Conservation (phyloP, 2,113 vertebrate genomes). For the Equus quagga region DNA sequence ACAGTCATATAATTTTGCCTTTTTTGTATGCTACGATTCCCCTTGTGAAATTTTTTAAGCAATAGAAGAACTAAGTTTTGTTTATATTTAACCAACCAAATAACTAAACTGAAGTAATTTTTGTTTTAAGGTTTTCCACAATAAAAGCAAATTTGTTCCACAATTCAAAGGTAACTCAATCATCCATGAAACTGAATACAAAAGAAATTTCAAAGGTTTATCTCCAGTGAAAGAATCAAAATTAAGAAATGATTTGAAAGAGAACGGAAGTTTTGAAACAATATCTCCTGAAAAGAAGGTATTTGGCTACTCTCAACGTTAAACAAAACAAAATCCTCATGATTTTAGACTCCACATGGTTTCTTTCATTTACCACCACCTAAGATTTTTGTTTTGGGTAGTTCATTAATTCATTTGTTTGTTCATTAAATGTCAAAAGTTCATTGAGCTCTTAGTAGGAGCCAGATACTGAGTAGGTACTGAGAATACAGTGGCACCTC, state of each 20-base stretch:
- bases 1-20: neutral
- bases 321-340: neutral
- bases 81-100: conserved; percentile 19
- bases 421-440: neutral
- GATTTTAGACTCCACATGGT: neutral
- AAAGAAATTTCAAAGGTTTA: conserved; percentile 86
- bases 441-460: neutral
- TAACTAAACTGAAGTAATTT: conserved; percentile 64
- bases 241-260: conserved; percentile 83
- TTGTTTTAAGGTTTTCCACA: conserved; percentile 87
- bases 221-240: conserved; percentile 83
- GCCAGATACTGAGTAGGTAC: neutral
- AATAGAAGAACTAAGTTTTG: conserved; percentile 40
- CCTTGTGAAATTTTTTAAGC: conserved; percentile 20
- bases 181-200: conserved; percentile 87
- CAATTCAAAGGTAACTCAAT: conserved; percentile 83
- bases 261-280: conserved; percentile 75
- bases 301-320: conserved; percentile 21
- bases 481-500: neutral
- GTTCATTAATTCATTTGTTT: neutral
- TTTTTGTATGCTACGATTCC: conserved; percentile 48
- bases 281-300: conserved; percentile 80
- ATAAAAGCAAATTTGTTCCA: conserved; percentile 83
- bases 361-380: conserved; percentile 20
- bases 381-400: neutral